A percentile compares a stretch with the other conserved stretches of the same genome.
Evolutionary conservation across 2,888 invertebrate species (phyloP).

Genomic region (Mechanitis mazaeus): DNA sequence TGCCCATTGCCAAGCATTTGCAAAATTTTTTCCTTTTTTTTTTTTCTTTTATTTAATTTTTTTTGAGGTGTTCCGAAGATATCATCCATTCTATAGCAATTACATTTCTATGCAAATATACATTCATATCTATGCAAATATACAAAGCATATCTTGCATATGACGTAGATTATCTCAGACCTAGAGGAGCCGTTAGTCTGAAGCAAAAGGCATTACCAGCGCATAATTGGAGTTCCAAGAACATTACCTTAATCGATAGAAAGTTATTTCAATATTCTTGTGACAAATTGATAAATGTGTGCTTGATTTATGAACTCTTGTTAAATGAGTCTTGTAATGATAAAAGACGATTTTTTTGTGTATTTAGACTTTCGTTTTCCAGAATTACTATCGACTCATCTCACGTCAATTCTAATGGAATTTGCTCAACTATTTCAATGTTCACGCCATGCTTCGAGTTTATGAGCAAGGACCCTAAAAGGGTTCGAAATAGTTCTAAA

Average conservation of each 20-base stretch:
- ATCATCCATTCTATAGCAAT: neutral
- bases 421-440: too few species aligned
- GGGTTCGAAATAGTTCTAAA: too few species aligned
- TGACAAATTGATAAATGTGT: conserved; percentile 13
- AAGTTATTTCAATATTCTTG: conserved; percentile 17
- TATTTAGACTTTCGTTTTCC: too few species aligned
- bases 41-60: too few species aligned
- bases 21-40: too few species aligned
- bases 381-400: too few species aligned
- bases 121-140: neutral
- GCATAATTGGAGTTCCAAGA: conserved; percentile 20
- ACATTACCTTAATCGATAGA: conserved; percentile 22
- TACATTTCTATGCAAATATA: neutral
- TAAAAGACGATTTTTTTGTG: too few species aligned
- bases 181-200: conserved; percentile 27
- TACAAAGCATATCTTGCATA: neutral
- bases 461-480: too few species aligned
- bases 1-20: too few species aligned
- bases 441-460: too few species aligned
- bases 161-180: conserved; percentile 17
- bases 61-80: too few species aligned
- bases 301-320: neutral
- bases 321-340: neutral
- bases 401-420: too few species aligned
- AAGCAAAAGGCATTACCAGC: conserved; percentile 25